phyloP scores from a whole-genome alignment of 2,113 vertebrate species.

The Eidolon helvum region DNA sequence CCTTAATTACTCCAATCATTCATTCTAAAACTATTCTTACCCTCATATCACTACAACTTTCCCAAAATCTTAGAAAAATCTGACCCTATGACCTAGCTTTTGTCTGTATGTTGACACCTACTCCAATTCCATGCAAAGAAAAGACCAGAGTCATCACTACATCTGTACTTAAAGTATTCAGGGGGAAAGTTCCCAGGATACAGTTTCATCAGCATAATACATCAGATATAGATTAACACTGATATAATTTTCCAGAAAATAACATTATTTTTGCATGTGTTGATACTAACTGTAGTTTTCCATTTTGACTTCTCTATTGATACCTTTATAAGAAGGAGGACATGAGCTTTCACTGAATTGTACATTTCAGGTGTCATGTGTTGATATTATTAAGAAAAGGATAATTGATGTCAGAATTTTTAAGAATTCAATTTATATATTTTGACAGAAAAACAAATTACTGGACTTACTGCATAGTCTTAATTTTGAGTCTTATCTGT shows the following conservation, averaged over 20 bases:
- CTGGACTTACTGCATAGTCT: background rate
- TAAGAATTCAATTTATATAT: background rate
- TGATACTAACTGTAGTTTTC: background rate
- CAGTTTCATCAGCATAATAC: background rate
- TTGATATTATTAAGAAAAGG: background rate
- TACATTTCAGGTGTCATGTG: background rate
- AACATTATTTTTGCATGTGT: background rate
- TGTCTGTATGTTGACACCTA: background rate
- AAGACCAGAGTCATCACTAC: background rate
- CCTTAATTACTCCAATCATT: background rate
- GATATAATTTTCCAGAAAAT: background rate
- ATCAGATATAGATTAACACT: background rate
- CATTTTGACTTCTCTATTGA: background rate
- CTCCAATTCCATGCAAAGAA: background rate
- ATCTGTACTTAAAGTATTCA: background rate
- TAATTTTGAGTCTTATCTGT: background rate
- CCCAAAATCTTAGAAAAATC: background rate
- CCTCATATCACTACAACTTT: background rate
- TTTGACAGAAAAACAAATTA: background rate
- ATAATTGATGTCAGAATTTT: background rate
- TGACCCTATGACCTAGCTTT: background rate
- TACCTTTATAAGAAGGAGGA: background rate
- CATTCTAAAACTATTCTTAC: slow-evolving; percentile 41
- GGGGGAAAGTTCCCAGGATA: background rate
- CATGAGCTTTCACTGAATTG: background rate